phyloP scores from a whole-genome alignment of 2,888 invertebrate genomes.

The Gryllus longicercus region DNA sequence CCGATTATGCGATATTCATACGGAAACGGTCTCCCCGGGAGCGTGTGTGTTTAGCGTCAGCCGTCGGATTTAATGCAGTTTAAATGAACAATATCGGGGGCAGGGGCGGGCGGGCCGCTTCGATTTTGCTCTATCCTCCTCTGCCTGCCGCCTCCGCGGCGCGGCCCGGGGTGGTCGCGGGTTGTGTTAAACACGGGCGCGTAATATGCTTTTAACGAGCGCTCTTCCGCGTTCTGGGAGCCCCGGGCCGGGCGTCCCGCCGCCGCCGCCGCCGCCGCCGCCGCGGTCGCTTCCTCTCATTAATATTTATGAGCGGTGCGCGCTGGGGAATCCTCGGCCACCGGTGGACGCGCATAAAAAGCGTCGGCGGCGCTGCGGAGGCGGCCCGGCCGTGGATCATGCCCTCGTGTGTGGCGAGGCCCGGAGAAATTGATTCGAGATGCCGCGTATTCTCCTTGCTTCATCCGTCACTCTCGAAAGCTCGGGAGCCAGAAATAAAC shows the following conservation, averaged over 20 bases:
- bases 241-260: neutral
- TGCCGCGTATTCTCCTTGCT: too few species aligned
- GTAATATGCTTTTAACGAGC: slow-evolving; percentile 17
- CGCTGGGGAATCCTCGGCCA: neutral
- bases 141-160: neutral
- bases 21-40: neutral
- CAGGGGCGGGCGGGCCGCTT: neutral
- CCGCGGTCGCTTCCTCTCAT: neutral
- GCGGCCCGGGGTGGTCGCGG: neutral
- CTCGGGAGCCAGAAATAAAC: too few species aligned
- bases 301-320: neutral
- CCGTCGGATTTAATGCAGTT: slow-evolving; percentile 17
- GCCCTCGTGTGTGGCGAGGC: too few species aligned
- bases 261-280: neutral
- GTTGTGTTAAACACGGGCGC: neutral
- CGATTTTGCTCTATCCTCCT: neutral
- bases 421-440: too few species aligned
- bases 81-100: neutral
- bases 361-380: neutral
- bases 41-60: neutral
- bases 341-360: neutral
- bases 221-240: slow-evolving; percentile 10
- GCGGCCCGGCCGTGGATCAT: neutral
- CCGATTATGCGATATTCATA: neutral
- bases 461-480: too few species aligned